Conservation (phyloP, 2,888 invertebrate species). For the Alloplasta piceator region DNA sequence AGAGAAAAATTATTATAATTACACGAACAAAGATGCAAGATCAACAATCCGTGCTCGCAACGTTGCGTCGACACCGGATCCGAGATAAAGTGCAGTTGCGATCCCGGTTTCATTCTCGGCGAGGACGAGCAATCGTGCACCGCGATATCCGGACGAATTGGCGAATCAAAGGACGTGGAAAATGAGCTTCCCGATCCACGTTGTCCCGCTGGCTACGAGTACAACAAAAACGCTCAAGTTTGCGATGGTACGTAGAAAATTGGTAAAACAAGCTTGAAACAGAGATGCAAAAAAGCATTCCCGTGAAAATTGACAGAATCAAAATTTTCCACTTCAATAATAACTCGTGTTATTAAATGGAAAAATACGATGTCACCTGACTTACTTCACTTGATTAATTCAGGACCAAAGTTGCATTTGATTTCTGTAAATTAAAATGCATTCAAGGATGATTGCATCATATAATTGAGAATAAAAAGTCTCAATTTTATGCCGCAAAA, state of each 20-base stretch:
- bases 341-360: neutral
- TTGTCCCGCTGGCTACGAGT: slow-evolving; percentile 78
- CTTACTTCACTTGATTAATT: neutral
- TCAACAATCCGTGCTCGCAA: slow-evolving; percentile 89
- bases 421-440: slow-evolving; percentile 12
- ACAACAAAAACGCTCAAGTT: slow-evolving; percentile 74
- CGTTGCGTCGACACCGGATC: slow-evolving; percentile 89
- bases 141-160: slow-evolving; percentile 74
- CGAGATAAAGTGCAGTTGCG: slow-evolving; percentile 89
- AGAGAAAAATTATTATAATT: neutral
- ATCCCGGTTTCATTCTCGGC: slow-evolving; percentile 88
- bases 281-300: neutral
- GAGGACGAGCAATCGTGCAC: slow-evolving; percentile 88
- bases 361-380: neutral
- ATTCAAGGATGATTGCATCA: too few relatives aligned
- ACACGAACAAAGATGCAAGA: slow-evolving; percentile 84
- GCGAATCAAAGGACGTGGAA: slow-evolving; percentile 61
- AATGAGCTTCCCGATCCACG: slow-evolving; percentile 68
- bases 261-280: neutral
- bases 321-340: neutral
- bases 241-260: slow-evolving; percentile 80
- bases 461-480: too few relatives aligned
- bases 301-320: neutral
- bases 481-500: too few relatives aligned
- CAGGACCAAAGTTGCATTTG: neutral